Evolutionary conservation across 2,888 invertebrate genomes (phyloP).

Genomic region (Raillietiella orientalis): DNA sequence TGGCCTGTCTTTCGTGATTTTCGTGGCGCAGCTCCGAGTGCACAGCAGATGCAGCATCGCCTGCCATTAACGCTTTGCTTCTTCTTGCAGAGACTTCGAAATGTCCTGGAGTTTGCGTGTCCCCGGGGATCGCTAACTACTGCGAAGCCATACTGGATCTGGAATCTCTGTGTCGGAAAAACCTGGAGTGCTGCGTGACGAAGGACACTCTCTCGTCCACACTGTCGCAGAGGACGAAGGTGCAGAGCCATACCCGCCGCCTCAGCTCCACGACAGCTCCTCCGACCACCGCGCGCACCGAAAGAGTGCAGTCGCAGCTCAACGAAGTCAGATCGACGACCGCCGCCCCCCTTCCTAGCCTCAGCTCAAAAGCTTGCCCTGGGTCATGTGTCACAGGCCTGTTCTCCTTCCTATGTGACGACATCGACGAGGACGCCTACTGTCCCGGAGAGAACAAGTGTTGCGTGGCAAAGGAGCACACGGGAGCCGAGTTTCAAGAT

Average conservation of each 20-base stretch:
- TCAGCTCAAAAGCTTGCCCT: slow-evolving; percentile 23
- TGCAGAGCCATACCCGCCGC: too few species aligned
- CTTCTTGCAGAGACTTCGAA: slow-evolving; percentile 3
- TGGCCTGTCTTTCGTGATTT: too few species aligned
- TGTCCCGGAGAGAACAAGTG: slow-evolving; percentile 44
- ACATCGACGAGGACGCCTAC: slow-evolving; percentile 38
- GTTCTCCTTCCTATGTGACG: slow-evolving; percentile 52
- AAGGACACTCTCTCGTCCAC: slow-evolving; percentile 6
- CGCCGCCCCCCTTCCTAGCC: too few species aligned
- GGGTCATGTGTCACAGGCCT: slow-evolving; percentile 58
- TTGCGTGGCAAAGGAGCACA: slow-evolving; percentile 21
- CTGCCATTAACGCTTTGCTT: too few species aligned
- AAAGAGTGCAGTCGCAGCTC: too few species aligned
- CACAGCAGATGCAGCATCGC: too few species aligned
- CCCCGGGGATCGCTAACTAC: slow-evolving; percentile 42
- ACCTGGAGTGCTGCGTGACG: slow-evolving; percentile 40
- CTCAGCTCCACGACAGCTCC: slow-evolving; percentile 4
- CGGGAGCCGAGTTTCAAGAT: neutral
- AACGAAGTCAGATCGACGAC: too few species aligned
- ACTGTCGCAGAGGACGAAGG: too few species aligned
- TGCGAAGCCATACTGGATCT: slow-evolving; percentile 51
- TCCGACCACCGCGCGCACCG: slow-evolving; percentile 4
- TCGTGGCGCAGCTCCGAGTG: too few species aligned
- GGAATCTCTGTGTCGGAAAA: slow-evolving; percentile 32
- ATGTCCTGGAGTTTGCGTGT: slow-evolving; percentile 55